A percentile compares a stretch with the other conserved stretches of the same genome.
phyloP scores from a whole-genome alignment of 2,113 vertebrate species.

The Eretmochelys imbricata region DNA sequence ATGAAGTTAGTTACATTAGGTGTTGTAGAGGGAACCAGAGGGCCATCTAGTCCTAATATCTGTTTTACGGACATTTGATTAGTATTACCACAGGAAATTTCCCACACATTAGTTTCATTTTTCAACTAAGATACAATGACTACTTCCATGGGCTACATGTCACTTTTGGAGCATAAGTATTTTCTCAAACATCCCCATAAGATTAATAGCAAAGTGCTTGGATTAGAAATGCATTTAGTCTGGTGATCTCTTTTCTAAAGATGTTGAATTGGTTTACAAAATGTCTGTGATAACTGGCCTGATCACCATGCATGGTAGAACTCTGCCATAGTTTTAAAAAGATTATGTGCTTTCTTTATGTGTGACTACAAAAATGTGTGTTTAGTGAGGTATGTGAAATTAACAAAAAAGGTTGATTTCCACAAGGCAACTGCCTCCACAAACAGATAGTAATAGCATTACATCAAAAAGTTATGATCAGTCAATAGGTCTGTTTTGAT shows the following conservation, averaged over 20 bases:
- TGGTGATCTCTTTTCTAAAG: neutral
- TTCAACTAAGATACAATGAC: neutral
- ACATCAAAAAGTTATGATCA: neutral
- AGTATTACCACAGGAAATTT: neutral
- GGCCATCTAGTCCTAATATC: neutral
- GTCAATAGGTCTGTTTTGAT: neutral
- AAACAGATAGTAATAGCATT: neutral
- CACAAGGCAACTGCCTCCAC: neutral
- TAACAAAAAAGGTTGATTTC: neutral
- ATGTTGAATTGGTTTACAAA: neutral
- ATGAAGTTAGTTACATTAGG: neutral
- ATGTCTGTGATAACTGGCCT: neutral
- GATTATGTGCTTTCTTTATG: neutral
- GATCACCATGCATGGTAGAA: neutral
- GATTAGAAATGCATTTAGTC: neutral
- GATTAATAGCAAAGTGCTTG: neutral
- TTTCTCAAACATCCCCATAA: no score
- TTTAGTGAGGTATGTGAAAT: neutral
- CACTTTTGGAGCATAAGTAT: neutral
- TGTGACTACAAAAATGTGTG: neutral
- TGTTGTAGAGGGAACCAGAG: neutral
- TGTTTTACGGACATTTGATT: neutral
- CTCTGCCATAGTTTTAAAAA: neutral
- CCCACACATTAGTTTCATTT: neutral
- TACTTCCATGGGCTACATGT: neutral